phyloP scores from a whole-genome alignment of 2,797 vertebrate genomes.

The Sebastiscus tertius region DNA sequence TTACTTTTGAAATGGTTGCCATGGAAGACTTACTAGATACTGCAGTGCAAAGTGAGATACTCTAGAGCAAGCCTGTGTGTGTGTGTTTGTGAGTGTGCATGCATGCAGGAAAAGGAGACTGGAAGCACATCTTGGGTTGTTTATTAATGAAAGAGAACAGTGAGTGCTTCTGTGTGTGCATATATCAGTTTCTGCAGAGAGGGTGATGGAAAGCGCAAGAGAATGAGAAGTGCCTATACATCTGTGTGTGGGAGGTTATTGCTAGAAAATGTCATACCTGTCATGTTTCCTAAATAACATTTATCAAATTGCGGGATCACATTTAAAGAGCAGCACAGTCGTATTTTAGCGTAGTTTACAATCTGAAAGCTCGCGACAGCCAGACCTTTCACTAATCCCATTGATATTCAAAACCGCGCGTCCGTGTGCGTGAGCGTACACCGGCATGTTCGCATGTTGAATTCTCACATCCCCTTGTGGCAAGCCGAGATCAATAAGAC shows the following conservation, averaged over 20 bases:
- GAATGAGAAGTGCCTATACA: constrained; percentile 38
- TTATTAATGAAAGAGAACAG: constrained; percentile 60
- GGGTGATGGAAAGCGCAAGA: constrained; percentile 5
- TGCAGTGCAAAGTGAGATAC: constrained; percentile 51
- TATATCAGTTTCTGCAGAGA: constrained; percentile 4
- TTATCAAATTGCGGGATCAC: constrained; percentile 68
- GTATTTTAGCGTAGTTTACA: constrained; percentile 55
- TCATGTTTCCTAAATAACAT: constrained; percentile 76
- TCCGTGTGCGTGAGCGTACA: background rate
- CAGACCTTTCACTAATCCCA: constrained; percentile 72
- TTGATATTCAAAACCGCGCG: constrained; percentile 55
- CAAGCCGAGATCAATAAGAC: constrained; percentile 55
- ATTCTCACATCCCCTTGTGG: constrained; percentile 30
- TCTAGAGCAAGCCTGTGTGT: background rate
- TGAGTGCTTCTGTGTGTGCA: constrained; percentile 15
- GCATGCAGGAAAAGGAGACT: constrained; percentile 3
- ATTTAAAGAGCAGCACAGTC: constrained; percentile 64
- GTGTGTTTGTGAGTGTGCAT: background rate
- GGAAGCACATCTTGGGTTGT: constrained; percentile 47
- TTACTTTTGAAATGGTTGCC: constrained; percentile 70
- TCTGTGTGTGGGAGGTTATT: constrained; percentile 31
- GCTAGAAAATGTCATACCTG: constrained; percentile 71
- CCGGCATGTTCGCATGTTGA: constrained; percentile 16
- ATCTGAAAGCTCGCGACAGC: constrained; percentile 60
- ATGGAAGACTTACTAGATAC: constrained; percentile 63